phyloP scores from a whole-genome alignment of 1,140 invertebrate genomes.

The Acyrthosiphon pisum region DNA sequence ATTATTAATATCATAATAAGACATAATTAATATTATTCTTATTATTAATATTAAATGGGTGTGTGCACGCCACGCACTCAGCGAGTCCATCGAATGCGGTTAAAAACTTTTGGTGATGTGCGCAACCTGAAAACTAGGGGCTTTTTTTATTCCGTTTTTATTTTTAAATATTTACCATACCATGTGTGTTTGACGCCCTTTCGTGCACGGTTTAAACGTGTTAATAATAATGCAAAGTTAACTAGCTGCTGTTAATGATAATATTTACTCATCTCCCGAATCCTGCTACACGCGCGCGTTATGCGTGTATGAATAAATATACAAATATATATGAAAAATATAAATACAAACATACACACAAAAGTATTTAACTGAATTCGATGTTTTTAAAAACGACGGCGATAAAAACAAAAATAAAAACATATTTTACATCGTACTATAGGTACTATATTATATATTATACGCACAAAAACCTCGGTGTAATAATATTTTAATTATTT shows the following conservation, averaged over 20 bases:
- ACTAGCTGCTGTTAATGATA: background rate
- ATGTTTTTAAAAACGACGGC: background rate
- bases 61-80: too few species aligned
- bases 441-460: background rate
- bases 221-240: slow-evolving; percentile 7
- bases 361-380: background rate
- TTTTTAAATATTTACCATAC: background rate
- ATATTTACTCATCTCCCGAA: background rate
- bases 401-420: background rate
- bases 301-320: background rate
- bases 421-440: background rate
- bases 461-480: background rate
- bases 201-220: too few species aligned
- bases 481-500: slow-evolving; percentile 13
- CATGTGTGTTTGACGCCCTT: background rate
- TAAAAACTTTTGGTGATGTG: background rate
- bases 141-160: background rate
- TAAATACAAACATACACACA: background rate
- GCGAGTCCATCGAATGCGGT: background rate
- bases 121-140: background rate
- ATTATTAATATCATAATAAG: background rate
- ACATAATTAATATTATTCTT: too few species aligned
- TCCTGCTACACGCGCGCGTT: background rate
- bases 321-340: background rate
- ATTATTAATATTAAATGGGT: background rate